phyloP scores from a whole-genome alignment of 2,797 vertebrate genomes.

The Cottoperca gobio region DNA sequence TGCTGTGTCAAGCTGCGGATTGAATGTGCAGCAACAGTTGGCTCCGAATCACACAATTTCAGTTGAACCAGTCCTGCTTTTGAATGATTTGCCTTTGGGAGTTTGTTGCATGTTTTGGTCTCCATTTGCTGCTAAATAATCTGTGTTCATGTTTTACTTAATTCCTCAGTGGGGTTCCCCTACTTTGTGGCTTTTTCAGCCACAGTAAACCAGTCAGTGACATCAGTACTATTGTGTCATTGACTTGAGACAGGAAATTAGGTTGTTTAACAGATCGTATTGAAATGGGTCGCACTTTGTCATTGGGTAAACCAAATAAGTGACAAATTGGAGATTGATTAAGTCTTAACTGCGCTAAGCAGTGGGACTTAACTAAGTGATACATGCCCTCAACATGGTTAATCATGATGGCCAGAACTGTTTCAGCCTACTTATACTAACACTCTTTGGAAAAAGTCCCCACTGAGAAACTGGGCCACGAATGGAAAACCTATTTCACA shows the following conservation, averaged over 20 bases:
- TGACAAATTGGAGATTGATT: slow-evolving; percentile 48
- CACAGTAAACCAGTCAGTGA: slow-evolving; percentile 60
- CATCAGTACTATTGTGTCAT: slow-evolving; percentile 62
- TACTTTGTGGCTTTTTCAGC: slow-evolving; percentile 49
- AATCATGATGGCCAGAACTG: slow-evolving; percentile 26
- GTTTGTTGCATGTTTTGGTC: slow-evolving; percentile 10
- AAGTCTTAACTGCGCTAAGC: slow-evolving; percentile 35
- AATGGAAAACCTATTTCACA: slow-evolving; percentile 78
- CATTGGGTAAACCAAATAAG: slow-evolving; percentile 67
- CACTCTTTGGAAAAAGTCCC: slow-evolving; percentile 68
- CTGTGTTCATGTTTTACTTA: slow-evolving; percentile 47
- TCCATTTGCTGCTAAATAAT: slow-evolving; percentile 42
- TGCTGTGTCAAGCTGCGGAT: slow-evolving; percentile 20
- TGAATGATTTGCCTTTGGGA: slow-evolving; percentile 6
- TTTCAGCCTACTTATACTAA: slow-evolving; percentile 39
- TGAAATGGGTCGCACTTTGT: slow-evolving; percentile 38
- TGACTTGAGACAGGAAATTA: slow-evolving; percentile 47
- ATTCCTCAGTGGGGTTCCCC: slow-evolving; percentile 60
- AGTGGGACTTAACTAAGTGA: slow-evolving; percentile 32
- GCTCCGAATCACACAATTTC: slow-evolving; percentile 16
- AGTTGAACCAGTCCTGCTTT: slow-evolving; percentile 3
- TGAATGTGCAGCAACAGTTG: slow-evolving; percentile 14
- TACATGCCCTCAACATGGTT: slow-evolving; percentile 38
- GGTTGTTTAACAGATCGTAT: slow-evolving; percentile 56
- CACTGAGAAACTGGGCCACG: slow-evolving; percentile 61